Conservation (phyloP, 2,113 vertebrate genomes). For the Xerus inauris region DNA sequence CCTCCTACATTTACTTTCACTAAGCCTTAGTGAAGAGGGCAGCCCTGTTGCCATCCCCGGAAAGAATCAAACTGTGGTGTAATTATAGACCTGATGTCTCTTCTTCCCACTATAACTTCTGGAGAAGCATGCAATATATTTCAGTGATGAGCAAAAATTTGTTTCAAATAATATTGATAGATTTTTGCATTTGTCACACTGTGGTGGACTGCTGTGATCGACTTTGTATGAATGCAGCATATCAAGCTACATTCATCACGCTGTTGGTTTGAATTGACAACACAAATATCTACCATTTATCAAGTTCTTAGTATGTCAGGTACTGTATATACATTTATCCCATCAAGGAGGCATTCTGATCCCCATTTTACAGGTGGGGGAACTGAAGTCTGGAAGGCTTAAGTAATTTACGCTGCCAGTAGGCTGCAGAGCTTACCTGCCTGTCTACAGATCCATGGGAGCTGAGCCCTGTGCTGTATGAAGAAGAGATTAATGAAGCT, state of each 20-base stretch:
- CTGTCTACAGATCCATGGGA: neutral
- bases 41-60: neutral
- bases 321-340: neutral
- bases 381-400: neutral
- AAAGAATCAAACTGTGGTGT: neutral
- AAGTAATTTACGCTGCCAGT: neutral
- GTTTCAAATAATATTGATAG: neutral
- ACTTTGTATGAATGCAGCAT: neutral
- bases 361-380: neutral
- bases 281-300: neutral
- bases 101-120: neutral
- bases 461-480: neutral
- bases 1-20: neutral
- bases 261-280: neutral
- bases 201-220: neutral
- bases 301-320: neutral
- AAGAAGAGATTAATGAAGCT: neutral
- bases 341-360: neutral
- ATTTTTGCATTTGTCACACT: constrained; percentile 27
- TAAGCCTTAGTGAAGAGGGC: neutral
- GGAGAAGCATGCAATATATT: neutral
- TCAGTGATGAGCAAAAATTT: constrained; percentile 35
- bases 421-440: neutral
- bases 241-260: neutral
- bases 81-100: neutral